phyloP scores from a whole-genome alignment of 2,888 invertebrate genomes.

The Endotricha flammealis region DNA sequence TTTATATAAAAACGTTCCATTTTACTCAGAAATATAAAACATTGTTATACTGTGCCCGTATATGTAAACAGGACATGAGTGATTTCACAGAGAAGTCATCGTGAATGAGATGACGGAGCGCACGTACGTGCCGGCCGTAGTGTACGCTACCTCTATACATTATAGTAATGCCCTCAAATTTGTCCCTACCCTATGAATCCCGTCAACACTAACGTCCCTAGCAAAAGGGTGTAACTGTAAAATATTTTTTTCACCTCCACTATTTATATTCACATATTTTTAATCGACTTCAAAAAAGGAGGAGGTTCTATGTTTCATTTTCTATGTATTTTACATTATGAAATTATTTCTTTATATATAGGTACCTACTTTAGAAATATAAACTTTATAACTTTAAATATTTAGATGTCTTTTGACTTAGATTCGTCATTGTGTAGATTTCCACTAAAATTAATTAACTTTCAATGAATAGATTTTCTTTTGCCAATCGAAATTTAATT shows the following conservation, averaged over 20 bases:
- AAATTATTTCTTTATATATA: too few species aligned
- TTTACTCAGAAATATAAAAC: too few species aligned
- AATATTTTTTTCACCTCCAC: neutral
- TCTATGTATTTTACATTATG: too few species aligned
- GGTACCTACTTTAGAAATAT: too few species aligned
- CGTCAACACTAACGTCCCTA: constrained; percentile 28
- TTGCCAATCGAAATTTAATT: too few species aligned
- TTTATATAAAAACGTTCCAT: too few species aligned
- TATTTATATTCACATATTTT: neutral
- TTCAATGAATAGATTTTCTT: too few species aligned
- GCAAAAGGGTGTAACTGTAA: neutral
- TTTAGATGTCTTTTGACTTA: too few species aligned
- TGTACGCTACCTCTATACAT: constrained; percentile 36
- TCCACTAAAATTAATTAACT: too few species aligned
- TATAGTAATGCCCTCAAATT: constrained; percentile 49
- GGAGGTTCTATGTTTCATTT: neutral
- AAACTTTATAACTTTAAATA: too few species aligned
- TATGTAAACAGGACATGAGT: constrained; percentile 30
- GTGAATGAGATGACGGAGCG: constrained; percentile 24
- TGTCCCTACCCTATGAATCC: constrained; percentile 42
- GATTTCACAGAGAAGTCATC: constrained; percentile 38
- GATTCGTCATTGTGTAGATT: too few species aligned
- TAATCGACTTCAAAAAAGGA: too few species aligned
- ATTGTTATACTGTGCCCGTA: neutral
- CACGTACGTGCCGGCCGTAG: constrained; percentile 16